phyloP scores from a whole-genome alignment of 2,888 invertebrate genomes.

The Hipparchia semele region DNA sequence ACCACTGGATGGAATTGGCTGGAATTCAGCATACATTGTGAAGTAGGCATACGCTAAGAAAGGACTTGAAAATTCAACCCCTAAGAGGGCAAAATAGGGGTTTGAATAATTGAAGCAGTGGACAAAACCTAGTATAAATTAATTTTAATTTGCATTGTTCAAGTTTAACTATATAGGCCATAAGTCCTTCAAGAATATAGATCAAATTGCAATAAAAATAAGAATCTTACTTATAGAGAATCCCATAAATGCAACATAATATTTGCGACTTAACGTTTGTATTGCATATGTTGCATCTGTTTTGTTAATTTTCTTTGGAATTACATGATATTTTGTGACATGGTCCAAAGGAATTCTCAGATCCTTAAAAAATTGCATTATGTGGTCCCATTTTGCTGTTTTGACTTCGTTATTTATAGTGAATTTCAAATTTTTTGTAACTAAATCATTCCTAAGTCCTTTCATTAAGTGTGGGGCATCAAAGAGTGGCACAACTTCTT shows the following conservation, averaged over 20 bases:
- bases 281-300: slow-evolving; percentile 2
- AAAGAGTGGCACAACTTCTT: neutral
- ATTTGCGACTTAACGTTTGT: neutral
- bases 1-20: too few relatives aligned
- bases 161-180: neutral
- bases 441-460: neutral
- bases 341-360: neutral
- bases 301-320: slow-evolving; percentile 2
- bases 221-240: neutral
- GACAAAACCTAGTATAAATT: too few relatives aligned
- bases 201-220: neutral
- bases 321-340: neutral
- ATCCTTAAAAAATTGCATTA: neutral
- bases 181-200: neutral
- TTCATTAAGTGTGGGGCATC: neutral
- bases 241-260: neutral
- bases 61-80: too few relatives aligned
- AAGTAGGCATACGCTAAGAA: too few relatives aligned
- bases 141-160: neutral
- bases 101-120: too few relatives aligned
- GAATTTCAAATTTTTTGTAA: neutral
- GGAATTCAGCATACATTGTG: too few relatives aligned
- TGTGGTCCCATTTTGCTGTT: neutral
- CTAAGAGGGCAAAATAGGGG: too few relatives aligned
- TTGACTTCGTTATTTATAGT: neutral